A percentile compares a stretch with the other conserved stretches of the same genome.
These are phyloP conservation scores for Tachina lurida DNA, from an alignment of 2,888 invertebrate species.

Conservation along the genomic window DNA sequence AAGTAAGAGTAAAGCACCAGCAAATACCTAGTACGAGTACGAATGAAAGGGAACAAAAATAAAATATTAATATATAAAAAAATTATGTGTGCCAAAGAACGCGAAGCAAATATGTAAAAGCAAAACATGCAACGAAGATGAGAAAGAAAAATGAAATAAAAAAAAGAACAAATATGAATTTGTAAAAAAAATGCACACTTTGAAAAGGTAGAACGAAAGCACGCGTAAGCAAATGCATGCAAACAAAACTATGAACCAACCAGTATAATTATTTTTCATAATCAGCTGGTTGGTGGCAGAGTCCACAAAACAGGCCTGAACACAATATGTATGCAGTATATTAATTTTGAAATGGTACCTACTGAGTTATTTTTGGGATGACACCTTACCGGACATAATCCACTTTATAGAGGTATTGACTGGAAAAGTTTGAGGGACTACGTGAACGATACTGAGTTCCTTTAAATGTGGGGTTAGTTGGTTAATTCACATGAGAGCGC, in stretches of 20 bases:
- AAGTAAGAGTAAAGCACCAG: constrained; percentile 43
- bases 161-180: constrained; percentile 8
- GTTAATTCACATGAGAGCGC: no score
- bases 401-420: no score
- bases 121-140: constrained; percentile 39
- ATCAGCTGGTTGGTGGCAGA: constrained; percentile 62
- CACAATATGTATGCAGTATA: not conserved
- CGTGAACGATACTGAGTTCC: no score
- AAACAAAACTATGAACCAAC: not conserved
- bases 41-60: constrained; percentile 12
- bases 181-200: constrained; percentile 19
- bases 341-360: not conserved
- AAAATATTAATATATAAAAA: not conserved
- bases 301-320: constrained; percentile 25
- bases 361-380: no score
- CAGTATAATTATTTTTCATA: constrained; percentile 2
- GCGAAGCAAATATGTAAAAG: constrained; percentile 41
- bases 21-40: constrained; percentile 4
- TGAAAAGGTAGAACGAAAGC: constrained; percentile 25
- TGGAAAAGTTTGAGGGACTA: no score
- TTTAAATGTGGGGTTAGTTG: no score
- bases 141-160: constrained; percentile 25
- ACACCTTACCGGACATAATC: no score
- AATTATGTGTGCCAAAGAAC: constrained; percentile 54
- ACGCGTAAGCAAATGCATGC: constrained; percentile 14